These are phyloP conservation scores for Helobdella robusta DNA, from an alignment of 2,888 invertebrate genomes.

Conservation along the genomic window DNA sequence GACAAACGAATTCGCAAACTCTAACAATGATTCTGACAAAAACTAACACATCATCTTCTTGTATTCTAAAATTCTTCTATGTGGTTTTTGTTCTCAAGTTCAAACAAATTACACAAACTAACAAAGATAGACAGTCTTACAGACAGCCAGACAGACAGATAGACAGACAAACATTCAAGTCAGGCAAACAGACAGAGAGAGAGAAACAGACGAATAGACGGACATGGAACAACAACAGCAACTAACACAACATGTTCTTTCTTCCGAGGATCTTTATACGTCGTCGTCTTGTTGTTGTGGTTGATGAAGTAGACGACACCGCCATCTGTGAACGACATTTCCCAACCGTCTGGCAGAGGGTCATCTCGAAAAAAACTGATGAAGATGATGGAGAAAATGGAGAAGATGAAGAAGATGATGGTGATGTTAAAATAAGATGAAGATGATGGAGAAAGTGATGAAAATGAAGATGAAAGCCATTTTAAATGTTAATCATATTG, in stretches of 20 bases:
- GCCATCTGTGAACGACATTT: constrained; percentile 7
- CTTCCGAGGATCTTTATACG: constrained; percentile 18
- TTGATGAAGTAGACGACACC: constrained; percentile 13
- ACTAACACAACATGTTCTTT: background rate
- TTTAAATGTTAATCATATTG: too few relatives aligned
- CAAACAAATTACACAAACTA: too few relatives aligned
- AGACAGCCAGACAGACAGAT: background rate
- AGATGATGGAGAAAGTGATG: background rate
- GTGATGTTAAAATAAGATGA: background rate
- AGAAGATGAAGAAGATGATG: background rate
- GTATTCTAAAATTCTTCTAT: too few relatives aligned
- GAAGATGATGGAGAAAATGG: background rate
- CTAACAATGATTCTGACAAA: too few relatives aligned
- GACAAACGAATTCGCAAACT: too few relatives aligned
- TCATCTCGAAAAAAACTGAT: constrained; percentile 7
- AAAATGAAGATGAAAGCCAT: background rate
- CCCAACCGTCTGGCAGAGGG: constrained; percentile 23
- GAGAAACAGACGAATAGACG: too few relatives aligned
- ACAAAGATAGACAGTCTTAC: background rate
- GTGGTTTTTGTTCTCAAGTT: too few relatives aligned
- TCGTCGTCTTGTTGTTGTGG: constrained; percentile 10
- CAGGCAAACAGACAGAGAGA: background rate
- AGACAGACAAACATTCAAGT: background rate
- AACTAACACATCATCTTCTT: too few relatives aligned
- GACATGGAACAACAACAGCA: too few relatives aligned